phyloP scores from a whole-genome alignment of 2,797 vertebrate species.

The Bovichtus variegatus region DNA sequence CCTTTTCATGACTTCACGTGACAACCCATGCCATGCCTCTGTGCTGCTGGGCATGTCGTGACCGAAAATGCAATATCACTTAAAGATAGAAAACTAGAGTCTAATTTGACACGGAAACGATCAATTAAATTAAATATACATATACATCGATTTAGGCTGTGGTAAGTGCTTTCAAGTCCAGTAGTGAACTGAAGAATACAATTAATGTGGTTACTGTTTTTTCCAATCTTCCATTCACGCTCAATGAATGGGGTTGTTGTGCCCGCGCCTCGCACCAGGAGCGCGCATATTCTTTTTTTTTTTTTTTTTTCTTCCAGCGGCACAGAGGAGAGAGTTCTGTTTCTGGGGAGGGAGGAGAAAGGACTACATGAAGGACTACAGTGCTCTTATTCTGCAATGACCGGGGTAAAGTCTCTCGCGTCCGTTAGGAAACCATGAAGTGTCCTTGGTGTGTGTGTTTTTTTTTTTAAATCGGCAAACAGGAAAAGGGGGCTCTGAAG shows the following conservation, averaged over 20 bases:
- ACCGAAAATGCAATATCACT: conserved; percentile 18
- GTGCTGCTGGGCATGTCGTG: conserved; percentile 33
- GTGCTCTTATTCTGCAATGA: conserved; percentile 34
- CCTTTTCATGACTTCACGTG: conserved; percentile 68
- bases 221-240: neutral
- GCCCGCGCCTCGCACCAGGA: conserved; percentile 62
- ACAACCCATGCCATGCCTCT: conserved; percentile 52
- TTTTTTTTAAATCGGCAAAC: conserved; percentile 10
- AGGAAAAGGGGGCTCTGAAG: conserved; percentile 52
- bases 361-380: conserved; percentile 64
- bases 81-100: neutral
- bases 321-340: conserved; percentile 68
- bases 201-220: neutral
- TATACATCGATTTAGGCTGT: no score
- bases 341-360: conserved; percentile 72
- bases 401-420: conserved; percentile 34
- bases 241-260: conserved; percentile 72
- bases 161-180: neutral
- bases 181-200: neutral
- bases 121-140: neutral
- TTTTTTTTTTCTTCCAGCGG: conserved; percentile 57
- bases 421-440: conserved; percentile 46
- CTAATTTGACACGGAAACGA: neutral
- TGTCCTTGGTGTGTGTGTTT: conserved; percentile 24
- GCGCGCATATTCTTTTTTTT: conserved; percentile 65